Conservation (phyloP, 2,113 vertebrate species). For the Nannospalax galili region DNA sequence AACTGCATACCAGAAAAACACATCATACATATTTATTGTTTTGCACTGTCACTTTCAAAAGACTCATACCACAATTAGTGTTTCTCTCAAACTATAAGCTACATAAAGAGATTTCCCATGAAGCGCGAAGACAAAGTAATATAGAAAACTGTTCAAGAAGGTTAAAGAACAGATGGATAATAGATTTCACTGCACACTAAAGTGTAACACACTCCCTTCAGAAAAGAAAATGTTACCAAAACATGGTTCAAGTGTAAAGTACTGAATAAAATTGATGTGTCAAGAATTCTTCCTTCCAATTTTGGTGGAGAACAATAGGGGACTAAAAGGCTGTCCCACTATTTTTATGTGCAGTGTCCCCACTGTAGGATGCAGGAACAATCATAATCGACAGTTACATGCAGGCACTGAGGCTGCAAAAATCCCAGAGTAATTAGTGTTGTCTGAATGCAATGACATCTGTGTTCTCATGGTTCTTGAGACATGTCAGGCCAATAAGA, state of each 20-base stretch:
- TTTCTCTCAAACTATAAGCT: conserved; percentile 70
- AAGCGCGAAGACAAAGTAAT: conserved; percentile 70
- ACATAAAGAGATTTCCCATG: conserved; percentile 62
- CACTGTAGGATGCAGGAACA: conserved; percentile 82
- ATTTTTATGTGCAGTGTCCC: conserved; percentile 75
- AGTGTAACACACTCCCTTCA: conserved; percentile 47
- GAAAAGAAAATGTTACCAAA: conserved; percentile 70
- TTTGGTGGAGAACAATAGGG: conserved; percentile 71
- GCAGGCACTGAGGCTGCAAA: conserved; percentile 87
- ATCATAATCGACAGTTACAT: conserved; percentile 86
- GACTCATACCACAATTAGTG: conserved; percentile 73
- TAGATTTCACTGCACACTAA: conserved; percentile 69
- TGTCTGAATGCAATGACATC: conserved; percentile 91
- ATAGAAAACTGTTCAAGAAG: conserved; percentile 47
- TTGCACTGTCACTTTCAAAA: conserved; percentile 73
- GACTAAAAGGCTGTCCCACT: conserved; percentile 74
- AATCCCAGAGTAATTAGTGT: conserved; percentile 91
- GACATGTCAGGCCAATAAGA: conserved; percentile 89
- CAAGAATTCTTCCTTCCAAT: conserved; percentile 62
- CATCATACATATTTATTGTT: conserved; percentile 78
- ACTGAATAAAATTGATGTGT: conserved; percentile 67
- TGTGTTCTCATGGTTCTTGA: conserved; percentile 89
- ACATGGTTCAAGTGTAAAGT: conserved; percentile 62
- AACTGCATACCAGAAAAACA: conserved; percentile 71
- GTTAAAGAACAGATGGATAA: conserved; percentile 77